Base-by-base conservation (phyloP, 2,113 vertebrate genomes). In the Syngnathus floridae region DNA sequence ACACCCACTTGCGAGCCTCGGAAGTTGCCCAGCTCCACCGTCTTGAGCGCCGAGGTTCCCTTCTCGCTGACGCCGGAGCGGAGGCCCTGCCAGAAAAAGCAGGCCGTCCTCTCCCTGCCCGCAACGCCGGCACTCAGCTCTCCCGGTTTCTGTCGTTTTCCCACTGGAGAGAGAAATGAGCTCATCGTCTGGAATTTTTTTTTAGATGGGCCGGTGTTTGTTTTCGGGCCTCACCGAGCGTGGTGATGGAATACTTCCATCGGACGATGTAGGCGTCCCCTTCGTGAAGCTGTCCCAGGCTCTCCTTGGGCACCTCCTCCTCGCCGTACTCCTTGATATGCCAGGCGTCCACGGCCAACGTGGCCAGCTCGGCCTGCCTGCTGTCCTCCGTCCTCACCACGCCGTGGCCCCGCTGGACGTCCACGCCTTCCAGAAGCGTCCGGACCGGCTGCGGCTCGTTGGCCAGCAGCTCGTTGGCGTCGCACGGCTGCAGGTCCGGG, bases 21-120 rank as follows among this genome's bases (percentile, higher is more conserved):
- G 76, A 92, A 89, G 83, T 85, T 91, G 67, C 90, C 91, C 22
- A 92, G 84, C 80, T 93, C 92, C 67, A 93, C 91, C 0, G 91
- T 93, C 88, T 91, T 92, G 7, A 93, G 87, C n/a, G 91, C 90
- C 0, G 92, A 92, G 1, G 91, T 90, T 64, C 91, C 91, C 7
- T 91, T 90, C 66, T 90, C 91, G 19, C 89, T 91, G 74, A 88
- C 69, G 54, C 89, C 90, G 60, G 92, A 92, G 26, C 81, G 77
- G 7, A 80, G 68, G 56, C 91, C 92, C 79, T 93, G 92, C 92
- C 92, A 93, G 83, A 93, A 92, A 68, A 93, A 93, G 64, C 90
- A 92, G 1, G 90, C 87, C 0, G 71, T 85, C 72, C 90, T 84
- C 83, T 92, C 91, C 66, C 89, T 81, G 4, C 92, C 91, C 0